Evolutionary conservation across 2,797 vertebrate species (phyloP), one percentile per base, ranked within the genome.

Genomic region (Stomatorhinus walkeri): DNA sequence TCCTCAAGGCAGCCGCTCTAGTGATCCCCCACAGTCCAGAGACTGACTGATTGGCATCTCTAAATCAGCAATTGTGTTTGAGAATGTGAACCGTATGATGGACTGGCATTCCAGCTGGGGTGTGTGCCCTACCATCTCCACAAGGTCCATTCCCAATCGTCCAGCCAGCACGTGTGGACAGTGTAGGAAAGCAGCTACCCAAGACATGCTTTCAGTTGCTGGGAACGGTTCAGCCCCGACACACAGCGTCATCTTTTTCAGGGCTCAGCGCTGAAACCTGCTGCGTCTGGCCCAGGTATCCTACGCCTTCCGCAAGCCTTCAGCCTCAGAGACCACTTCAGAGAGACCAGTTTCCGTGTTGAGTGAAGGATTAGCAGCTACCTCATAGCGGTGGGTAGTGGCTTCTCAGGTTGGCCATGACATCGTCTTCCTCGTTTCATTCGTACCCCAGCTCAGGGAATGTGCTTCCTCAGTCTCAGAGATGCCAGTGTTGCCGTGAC

Each of bases 201-300:
- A 76, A 40, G 7, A 32, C 64, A 1, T 16, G 28, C 28, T 36
- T 36, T 36, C 28, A 28, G 59, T 24, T 9, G 8, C 59, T 72
- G 89, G 90, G 90, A 92, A 89, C 89, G 89, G 87, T 89, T 1
- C 14, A 52, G 89, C 87, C 91, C 4, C 52, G 56, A 87, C 90
- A 87, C 90, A 56, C 93, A 93, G 90, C 91, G 46, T 83, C 91
- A 90, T 46, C 87, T 89, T 87, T 87, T 89, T 92, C 91, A 92
- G 92, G 72, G 87, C 91, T 93, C 93, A 94, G 6, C n/a, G 4
- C 16, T 93, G 92, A 91, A 87, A 87, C 64, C 88, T 92, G 93
- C 93, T 91, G 91, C 92, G 93, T 93, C 91, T 89, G 56, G 85
- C 79, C 87, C 19, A 28, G 87, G 87, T 85, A 40, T 28, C 59